Evolutionary conservation across 1,140 invertebrate genomes (phyloP).

Genomic region (Wasmannia auropunctata): DNA sequence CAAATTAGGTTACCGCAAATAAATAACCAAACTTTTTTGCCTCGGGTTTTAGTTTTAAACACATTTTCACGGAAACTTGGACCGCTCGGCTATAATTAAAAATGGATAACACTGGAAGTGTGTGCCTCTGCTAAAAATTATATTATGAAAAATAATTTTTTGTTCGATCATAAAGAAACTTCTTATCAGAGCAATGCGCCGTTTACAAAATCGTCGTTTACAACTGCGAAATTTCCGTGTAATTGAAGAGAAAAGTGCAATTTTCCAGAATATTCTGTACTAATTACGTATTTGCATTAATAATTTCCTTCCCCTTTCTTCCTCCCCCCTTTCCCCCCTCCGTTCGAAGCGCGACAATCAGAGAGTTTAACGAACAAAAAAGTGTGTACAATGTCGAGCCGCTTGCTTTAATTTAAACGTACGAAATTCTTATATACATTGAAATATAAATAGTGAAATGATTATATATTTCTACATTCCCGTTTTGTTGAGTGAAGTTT

Average conservation of each 20-base stretch:
- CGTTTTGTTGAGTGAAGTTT: not conserved
- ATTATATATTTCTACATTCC: constrained; percentile 11
- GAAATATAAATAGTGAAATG: constrained; percentile 15
- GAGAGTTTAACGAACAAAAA: not conserved
- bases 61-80: not conserved
- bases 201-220: not conserved
- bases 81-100: not conserved
- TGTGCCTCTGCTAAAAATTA: no score
- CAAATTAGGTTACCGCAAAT: constrained; percentile 24
- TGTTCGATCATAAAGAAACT: not conserved
- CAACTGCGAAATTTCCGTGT: no score
- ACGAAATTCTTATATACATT: not conserved
- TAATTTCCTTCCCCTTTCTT: no score
- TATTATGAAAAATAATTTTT: not conserved
- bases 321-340: not conserved
- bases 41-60: not conserved
- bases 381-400: not conserved
- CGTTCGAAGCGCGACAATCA: not conserved
- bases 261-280: not conserved
- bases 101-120: not conserved
- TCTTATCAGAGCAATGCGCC: not conserved
- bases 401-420: constrained; percentile 9
- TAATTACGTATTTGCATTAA: not conserved
- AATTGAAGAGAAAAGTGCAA: not conserved
- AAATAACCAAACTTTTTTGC: constrained; percentile 4